Conservation (phyloP, 2,888 invertebrate genomes). For the Dioctria rufipes region DNA sequence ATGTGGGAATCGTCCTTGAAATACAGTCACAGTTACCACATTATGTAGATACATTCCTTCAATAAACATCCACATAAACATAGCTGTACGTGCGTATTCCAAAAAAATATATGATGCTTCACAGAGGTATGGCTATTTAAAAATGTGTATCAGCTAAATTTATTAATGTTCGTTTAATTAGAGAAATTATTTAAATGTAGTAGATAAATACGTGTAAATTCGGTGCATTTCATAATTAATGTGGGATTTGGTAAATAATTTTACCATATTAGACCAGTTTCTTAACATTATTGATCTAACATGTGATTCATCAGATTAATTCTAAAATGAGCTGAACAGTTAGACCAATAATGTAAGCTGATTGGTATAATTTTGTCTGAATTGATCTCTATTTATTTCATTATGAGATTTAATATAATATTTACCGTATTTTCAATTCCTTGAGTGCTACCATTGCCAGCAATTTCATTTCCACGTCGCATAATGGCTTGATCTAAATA, state of each 20-base stretch:
- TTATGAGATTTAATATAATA: slow-evolving; percentile 55
- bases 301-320: too few relatives aligned
- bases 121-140: slow-evolving; percentile 82
- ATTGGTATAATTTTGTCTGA: too few relatives aligned
- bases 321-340: too few relatives aligned
- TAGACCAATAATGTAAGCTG: too few relatives aligned
- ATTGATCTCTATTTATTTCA: too few relatives aligned
- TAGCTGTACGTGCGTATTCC: slow-evolving; percentile 91
- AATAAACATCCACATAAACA: slow-evolving; percentile 98
- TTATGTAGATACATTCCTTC: slow-evolving; percentile 93
- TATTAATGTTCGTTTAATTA: too few relatives aligned
- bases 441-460: slow-evolving; percentile 66
- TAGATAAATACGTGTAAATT: too few relatives aligned
- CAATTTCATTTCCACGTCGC: slow-evolving; percentile 67
- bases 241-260: too few relatives aligned
- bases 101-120: slow-evolving; percentile 84
- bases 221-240: too few relatives aligned
- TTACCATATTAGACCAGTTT: too few relatives aligned
- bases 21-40: slow-evolving; percentile 83
- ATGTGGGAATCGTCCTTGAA: slow-evolving; percentile 76
- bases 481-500: slow-evolving; percentile 82
- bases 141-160: background rate
- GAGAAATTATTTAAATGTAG: too few relatives aligned
- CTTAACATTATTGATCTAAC: too few relatives aligned
- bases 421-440: slow-evolving; percentile 81